A percentile compares a stretch with the other conserved stretches of the same genome.
These are phyloP conservation scores for Spea hammondii DNA, from an alignment of 2,797 vertebrate genomes.

Conservation along the genomic window DNA sequence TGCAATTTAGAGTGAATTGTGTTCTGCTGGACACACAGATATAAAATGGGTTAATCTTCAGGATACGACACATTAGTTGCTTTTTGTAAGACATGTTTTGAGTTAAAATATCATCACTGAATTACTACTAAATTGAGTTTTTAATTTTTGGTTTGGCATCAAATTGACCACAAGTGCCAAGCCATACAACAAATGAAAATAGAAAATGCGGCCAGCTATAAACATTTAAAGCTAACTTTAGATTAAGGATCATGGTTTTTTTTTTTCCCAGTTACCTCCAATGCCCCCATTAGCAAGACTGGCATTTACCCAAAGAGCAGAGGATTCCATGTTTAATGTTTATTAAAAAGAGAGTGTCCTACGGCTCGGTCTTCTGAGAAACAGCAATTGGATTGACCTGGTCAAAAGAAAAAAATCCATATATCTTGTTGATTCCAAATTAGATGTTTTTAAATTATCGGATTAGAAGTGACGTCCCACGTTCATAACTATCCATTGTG, in stretches of 20 bases:
- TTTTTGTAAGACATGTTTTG: not conserved
- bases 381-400: too few relatives aligned
- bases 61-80: not conserved
- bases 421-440: too few relatives aligned
- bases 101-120: not conserved
- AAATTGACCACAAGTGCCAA: not conserved
- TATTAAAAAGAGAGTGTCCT: not conserved
- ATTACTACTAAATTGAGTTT: constrained; percentile 1
- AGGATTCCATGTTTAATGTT: not conserved
- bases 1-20: too few relatives aligned
- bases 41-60: not conserved
- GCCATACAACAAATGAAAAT: not conserved
- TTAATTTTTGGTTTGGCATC: not conserved
- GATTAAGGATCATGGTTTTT: not conserved
- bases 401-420: too few relatives aligned
- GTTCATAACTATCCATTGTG: too few relatives aligned
- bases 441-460: too few relatives aligned
- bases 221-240: constrained; percentile 5
- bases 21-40: too few relatives aligned
- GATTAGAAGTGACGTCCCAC: too few relatives aligned
- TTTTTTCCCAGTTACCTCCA: not conserved
- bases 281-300: constrained; percentile 11
- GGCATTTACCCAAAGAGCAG: not conserved
- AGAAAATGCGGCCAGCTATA: constrained; percentile 1
- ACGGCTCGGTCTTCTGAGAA: too few relatives aligned